Base-by-base conservation (phyloP, 2,113 vertebrate species). In the Rattus rattus region DNA sequence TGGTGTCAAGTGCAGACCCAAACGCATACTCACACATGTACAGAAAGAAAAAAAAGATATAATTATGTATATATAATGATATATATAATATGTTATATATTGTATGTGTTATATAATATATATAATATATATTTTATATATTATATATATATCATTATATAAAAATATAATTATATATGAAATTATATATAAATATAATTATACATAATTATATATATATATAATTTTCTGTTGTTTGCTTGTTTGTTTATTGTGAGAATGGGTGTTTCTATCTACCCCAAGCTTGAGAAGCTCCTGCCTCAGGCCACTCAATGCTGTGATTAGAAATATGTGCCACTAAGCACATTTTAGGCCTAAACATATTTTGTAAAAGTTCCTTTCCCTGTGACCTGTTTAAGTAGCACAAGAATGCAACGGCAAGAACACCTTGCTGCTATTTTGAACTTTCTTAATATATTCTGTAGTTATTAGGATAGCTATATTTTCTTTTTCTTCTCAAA, bases 371-470 rank as follows among this genome's bases (percentile, higher is more conserved):
- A 92, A 17, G 5, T 63, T 79, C 67, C n/a, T 30, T 75, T 94
- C 4, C 85, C 56, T 47, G 69, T 72, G 9, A 11, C 1, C 6
- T 85, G 1, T 56, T 94, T 54, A 93, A 19, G 79, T 63, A 88
- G 19, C 39, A 33, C 20, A 91, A 91, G 9, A 94, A 92, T 47
- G 94, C 30, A 94, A 2, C 3, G 2, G 8, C 3, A 9, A 85
- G 94, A 92, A 89, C 24, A 69, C 24, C 36, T 93, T 43, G 61
- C 72, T 63, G 6, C 75, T 49, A 47, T 47, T 94, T 93, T 84
- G 75, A 90, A 89, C 9, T 43, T 79, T 72, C 16, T 79, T 88
- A 92, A 43, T 93, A 39, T 81, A 94, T 75, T 90, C 20, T 84
- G 1, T 69, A 91, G 91, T 88, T 81, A 83, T 43, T n/a, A 30